Conservation (phyloP, 2,113 vertebrate genomes). For the Litocranius walleri region DNA sequence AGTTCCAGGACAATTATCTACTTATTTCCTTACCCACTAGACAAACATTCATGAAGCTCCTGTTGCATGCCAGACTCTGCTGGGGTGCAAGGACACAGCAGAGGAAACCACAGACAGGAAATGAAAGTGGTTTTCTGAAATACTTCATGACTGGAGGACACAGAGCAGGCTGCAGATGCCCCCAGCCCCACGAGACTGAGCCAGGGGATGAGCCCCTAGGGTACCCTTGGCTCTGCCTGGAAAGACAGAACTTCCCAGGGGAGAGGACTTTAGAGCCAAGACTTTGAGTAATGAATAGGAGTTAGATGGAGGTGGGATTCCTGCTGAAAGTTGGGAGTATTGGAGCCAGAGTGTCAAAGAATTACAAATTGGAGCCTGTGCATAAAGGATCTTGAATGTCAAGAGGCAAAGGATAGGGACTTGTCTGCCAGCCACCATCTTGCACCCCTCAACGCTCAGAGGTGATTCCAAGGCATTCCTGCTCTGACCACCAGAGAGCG, state of each 20-base stretch:
- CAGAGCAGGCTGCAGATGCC: not conserved
- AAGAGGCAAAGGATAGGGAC: not conserved
- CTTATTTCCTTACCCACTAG: not conserved
- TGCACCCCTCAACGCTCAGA: not conserved
- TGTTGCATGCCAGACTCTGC: not conserved
- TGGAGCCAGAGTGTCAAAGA: not conserved
- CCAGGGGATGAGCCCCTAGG: not conserved
- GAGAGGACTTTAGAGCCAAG: not conserved
- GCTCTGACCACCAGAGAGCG: not conserved
- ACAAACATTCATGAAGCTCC: not conserved
- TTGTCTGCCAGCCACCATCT: not conserved
- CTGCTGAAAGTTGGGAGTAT: not conserved
- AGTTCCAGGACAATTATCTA: not conserved
- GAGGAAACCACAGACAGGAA: not conserved
- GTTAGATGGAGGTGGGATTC: not conserved
- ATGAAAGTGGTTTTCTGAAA: not conserved
- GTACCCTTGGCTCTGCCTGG: not conserved
- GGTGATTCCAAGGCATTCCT: not conserved
- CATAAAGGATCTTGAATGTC: not conserved
- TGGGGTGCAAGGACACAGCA: not conserved
- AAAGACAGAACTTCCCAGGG: not conserved
- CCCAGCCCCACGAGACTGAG: not conserved
- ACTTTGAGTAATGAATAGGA: not conserved
- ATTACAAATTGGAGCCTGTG: not conserved
- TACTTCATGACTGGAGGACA: not conserved